A percentile compares a stretch with the other conserved stretches of the same genome.
phyloP scores from a whole-genome alignment of 37 sponge, comb jelly and placozoan species.

The Amphimedon queenslandica region DNA sequence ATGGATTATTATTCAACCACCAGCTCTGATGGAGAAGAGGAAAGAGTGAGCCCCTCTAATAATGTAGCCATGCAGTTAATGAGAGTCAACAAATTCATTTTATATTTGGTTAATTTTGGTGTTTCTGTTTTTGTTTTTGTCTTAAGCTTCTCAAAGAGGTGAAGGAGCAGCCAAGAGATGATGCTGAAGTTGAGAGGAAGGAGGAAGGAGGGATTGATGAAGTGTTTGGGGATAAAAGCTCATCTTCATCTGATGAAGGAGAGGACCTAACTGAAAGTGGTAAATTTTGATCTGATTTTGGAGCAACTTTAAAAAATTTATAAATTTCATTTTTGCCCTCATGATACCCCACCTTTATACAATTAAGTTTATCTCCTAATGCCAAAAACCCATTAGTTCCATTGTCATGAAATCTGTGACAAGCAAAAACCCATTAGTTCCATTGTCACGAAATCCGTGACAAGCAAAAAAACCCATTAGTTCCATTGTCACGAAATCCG shows the following conservation, averaged over 20 bases:
- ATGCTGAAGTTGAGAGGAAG: slow-evolving; percentile 56
- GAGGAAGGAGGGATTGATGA: slow-evolving; percentile 55
- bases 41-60: background rate
- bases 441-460: no score
- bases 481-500: no score
- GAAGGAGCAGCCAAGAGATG: slow-evolving; percentile 56
- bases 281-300: background rate
- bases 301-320: no score
- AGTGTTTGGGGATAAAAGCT: slow-evolving; percentile 48
- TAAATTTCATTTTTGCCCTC: slow-evolving; percentile 3
- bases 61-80: background rate
- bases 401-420: no score
- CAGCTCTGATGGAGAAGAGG: slow-evolving; percentile 51
- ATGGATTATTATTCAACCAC: slow-evolving; percentile 87
- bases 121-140: no score
- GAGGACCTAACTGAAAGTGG: slow-evolving; percentile 61
- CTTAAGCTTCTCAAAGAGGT: slow-evolving; percentile 34
- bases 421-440: no score
- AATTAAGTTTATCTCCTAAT: background rate
- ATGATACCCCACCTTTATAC: background rate
- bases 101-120: background rate
- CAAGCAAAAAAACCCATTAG: no score
- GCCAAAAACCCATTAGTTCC: no score
- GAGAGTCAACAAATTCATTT: background rate
- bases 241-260: slow-evolving; percentile 23